Evolutionary conservation across 2,888 invertebrate genomes (phyloP), one percentile per base, ranked within the genome.

Genomic region (Acleris sparsana): DNA sequence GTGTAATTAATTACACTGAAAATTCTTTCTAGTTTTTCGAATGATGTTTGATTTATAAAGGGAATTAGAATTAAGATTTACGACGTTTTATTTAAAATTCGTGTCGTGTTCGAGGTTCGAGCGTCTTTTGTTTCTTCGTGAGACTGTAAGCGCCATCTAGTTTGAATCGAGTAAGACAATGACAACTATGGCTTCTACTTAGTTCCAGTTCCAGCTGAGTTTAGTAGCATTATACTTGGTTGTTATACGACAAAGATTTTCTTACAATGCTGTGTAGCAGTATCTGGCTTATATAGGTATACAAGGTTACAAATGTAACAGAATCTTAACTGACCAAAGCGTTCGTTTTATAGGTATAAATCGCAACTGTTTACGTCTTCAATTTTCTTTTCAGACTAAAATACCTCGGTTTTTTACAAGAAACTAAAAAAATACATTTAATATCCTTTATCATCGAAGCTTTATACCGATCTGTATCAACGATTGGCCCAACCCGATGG

Each of bases 1-100:
- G 48, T 56, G 48, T 56, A 57, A 66, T 66, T 66, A 62, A 66
- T 66, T 66, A 56, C 66, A 16, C 56, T n/a, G 66, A 33, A 49
- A 20, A 62, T 62, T 61, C 59, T 20, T 58, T 44, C 44, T 64
- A 55, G 18, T 48, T 64, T 49, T 53, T 48, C 53, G 56, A 39
- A 51, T 65, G 17, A 56, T 22, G 55, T 61, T 65, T 65, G 60
- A 65, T 61, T 65, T 65, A 65, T 65, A 51, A 33, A 20, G 51
- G 51, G 51, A 56, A 39, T 39, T 65, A 61, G 60, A 55, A 65
- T 55, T 51, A 51, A 51, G 55, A 65, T 65, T 61, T 65, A 65
- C 49, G 60, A 33, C 20, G 22, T 29, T 52, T 52, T 56, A 62
- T 65, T 29, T 29, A 51, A 65, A 17, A 49, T 18, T n/a, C 25